Evolutionary conservation across 2,888 invertebrate genomes (phyloP), one percentile per base, ranked within the genome.

Genomic region (Ichneumoninae sp.): DNA sequence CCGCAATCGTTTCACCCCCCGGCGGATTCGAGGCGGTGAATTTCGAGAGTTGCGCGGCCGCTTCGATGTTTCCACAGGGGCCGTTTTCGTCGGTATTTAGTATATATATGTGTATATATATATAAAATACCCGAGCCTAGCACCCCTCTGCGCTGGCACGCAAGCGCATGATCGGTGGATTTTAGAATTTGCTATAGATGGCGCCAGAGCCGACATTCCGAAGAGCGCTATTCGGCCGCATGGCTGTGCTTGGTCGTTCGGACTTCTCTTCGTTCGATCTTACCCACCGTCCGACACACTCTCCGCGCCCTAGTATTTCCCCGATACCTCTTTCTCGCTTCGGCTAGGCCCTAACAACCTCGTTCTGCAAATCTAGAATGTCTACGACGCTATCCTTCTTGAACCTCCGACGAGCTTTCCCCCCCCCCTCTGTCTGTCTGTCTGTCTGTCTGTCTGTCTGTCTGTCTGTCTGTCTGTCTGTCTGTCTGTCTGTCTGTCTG

Each of bases 151-250:
- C 36, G 4, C 19, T 13, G 66, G 19, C 22, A 22, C 76, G 52
- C 76, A 76, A 22, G 76, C 66, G 76, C 54, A 26, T 13, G 50
- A 16, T 16, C 7, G 26, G 47, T 33, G 75, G 7, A 22, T 66
- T 76, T 54, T 76, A 33, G 54, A 50, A 33, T 65, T 52, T 16
- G 13, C 52, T 40, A 66, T 36, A 66, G 52, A 66, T 66, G 76
- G 65, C 75, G 75, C 74, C 52, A 30, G 65, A 66, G 50, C 33
- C 19, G 10, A 50, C 36, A 33, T 50, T 57, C 66, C 22, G 54
- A 75, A 65, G 74, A 50, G 62, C 33, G 50, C 50, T 65, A 47
- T 75, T 65, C 62, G 33, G 62, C 47, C 30, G 74, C 62, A 60
- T 33, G 74, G 19, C 30, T 50, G 19, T 44, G 44, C 62, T 57